Conservation (phyloP, 2,113 vertebrate genomes). For the Cichladusa arquata region DNA sequence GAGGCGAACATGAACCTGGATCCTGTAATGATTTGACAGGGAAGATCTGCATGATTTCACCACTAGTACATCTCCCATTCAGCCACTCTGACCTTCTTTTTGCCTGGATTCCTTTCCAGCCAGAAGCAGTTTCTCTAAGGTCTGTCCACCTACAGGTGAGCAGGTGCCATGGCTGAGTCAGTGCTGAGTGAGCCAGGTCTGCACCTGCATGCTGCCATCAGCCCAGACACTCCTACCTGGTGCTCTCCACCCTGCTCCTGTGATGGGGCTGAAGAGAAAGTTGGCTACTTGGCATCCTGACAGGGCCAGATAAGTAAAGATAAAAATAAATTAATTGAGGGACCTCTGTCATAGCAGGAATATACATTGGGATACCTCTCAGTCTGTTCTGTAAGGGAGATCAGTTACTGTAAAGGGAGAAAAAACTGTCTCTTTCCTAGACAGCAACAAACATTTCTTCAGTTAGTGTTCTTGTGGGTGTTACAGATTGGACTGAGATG, state of each 20-base stretch:
- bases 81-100: background rate
- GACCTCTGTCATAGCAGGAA: background rate
- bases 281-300: background rate
- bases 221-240: background rate
- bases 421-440: background rate
- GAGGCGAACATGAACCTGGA: background rate
- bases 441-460: background rate
- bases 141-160: background rate
- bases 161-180: background rate
- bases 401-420: background rate
- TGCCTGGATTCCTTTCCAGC: background rate
- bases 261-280: background rate
- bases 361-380: background rate
- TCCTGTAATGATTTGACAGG: background rate
- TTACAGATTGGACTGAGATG: background rate
- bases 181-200: background rate
- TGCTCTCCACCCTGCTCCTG: background rate
- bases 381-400: background rate
- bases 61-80: background rate
- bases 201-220: background rate
- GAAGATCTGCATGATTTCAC: background rate
- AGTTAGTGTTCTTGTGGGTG: background rate
- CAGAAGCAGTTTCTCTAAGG: background rate
- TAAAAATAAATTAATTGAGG: background rate
- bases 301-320: background rate